phyloP scores from a whole-genome alignment of 2,888 invertebrate genomes.

The Matsumyia berberina region DNA sequence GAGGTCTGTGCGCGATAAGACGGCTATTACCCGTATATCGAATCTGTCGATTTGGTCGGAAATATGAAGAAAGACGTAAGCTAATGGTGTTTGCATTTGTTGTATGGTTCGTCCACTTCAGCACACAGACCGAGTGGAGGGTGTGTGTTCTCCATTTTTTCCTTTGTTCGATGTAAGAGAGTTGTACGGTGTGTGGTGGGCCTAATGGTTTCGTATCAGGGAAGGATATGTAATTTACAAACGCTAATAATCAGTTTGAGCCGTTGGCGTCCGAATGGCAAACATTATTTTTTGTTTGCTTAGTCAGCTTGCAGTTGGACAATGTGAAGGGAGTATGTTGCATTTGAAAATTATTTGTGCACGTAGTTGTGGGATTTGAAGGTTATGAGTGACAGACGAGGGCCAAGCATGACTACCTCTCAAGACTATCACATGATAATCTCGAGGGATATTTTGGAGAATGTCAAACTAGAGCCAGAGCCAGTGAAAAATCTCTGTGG shows the following conservation, averaged over 20 bases:
- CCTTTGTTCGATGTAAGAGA: conserved; percentile 53
- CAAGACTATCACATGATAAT: no score
- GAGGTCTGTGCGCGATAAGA: conserved; percentile 41
- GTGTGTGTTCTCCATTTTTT: conserved; percentile 3
- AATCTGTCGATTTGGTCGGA: conserved; percentile 71
- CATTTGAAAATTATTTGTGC: no score
- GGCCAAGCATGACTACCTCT: no score
- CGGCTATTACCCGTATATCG: conserved; percentile 65
- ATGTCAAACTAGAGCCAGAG: no score
- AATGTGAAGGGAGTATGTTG: no score
- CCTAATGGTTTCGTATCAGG: conserved; percentile 61
- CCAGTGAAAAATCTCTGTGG: no score
- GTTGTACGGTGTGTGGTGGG: conserved; percentile 36
- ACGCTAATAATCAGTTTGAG: conserved; percentile 65
- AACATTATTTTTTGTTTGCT: conserved; percentile 60
- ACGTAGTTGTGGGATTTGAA: no score
- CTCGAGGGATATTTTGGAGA: no score
- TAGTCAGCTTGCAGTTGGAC: conserved; percentile 24
- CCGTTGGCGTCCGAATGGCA: conserved; percentile 54
- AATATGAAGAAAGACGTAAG: conserved; percentile 57
- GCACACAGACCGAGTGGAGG: not conserved
- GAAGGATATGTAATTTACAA: conserved; percentile 57
- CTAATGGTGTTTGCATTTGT: conserved; percentile 72
- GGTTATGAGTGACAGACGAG: no score
- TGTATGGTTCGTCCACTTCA: conserved; percentile 37